These are phyloP conservation scores for Dendropsophus ebraccatus DNA, from an alignment of 2,113 vertebrate species.

Conservation along the genomic window DNA sequence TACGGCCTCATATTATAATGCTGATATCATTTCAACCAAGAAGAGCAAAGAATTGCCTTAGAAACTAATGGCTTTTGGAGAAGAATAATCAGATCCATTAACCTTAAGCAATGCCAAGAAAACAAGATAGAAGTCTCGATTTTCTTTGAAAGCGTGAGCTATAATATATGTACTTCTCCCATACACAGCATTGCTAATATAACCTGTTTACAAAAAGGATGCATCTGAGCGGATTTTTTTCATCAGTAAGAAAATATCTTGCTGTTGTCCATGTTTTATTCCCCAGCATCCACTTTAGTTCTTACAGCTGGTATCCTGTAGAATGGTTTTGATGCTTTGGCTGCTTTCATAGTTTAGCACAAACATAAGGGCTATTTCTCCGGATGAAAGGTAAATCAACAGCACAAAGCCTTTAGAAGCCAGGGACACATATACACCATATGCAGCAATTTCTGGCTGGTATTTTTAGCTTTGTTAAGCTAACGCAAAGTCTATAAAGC, in stretches of 20 bases:
- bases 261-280: constrained; percentile 34
- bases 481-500: constrained; percentile 6
- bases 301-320: constrained; percentile 17
- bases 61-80: background rate
- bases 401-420: constrained; percentile 22
- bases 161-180: background rate
- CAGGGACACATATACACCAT: constrained; percentile 33
- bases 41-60: background rate
- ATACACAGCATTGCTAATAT: background rate
- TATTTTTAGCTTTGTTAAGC: constrained; percentile 24
- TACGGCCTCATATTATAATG: background rate
- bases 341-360: constrained; percentile 36
- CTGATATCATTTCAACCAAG: background rate
- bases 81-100: background rate
- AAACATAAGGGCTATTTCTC: constrained; percentile 43
- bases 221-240: background rate
- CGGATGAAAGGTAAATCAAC: constrained; percentile 53
- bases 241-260: constrained; percentile 15
- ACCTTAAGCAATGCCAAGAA: background rate
- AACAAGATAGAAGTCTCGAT: background rate
- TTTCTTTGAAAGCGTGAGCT: background rate
- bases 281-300: constrained; percentile 22
- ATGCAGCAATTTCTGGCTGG: background rate
- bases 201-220: too few relatives aligned
- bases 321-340: constrained; percentile 33